These are phyloP conservation scores for Takifugu bimaculatus DNA, from an alignment of 2,113 vertebrate genomes.

Conservation along the genomic window DNA sequence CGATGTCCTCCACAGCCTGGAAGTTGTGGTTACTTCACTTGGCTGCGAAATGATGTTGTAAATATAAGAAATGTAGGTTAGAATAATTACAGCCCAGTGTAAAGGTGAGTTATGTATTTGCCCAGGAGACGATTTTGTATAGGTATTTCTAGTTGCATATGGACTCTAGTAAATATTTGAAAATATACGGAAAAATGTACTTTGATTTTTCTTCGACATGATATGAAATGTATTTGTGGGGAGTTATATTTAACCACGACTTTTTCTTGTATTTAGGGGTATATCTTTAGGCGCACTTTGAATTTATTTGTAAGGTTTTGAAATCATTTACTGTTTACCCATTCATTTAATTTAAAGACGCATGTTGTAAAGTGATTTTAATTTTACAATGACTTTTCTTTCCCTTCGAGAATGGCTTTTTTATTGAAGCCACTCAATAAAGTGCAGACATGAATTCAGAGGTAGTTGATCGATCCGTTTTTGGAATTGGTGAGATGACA, in stretches of 20 bases:
- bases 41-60: slow-evolving; percentile 76
- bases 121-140: slow-evolving; percentile 97
- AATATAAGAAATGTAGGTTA: slow-evolving; percentile 86
- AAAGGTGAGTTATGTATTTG: slow-evolving; percentile 88
- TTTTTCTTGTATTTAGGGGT: slow-evolving; percentile 84
- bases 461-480: slow-evolving; percentile 63
- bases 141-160: slow-evolving; percentile 99
- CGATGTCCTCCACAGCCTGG: slow-evolving; percentile 49
- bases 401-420: slow-evolving; percentile 78
- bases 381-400: slow-evolving; percentile 78
- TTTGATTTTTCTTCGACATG: slow-evolving; percentile 83
- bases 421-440: slow-evolving; percentile 76
- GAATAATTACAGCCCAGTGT: slow-evolving; percentile 82
- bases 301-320: slow-evolving; percentile 87
- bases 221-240: slow-evolving; percentile 83
- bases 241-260: slow-evolving; percentile 86
- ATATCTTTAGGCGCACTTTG: slow-evolving; percentile 86
- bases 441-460: slow-evolving; percentile 73
- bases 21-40: slow-evolving; percentile 50
- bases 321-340: slow-evolving; percentile 93
- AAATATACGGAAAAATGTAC: slow-evolving; percentile 92
- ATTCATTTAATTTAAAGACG: slow-evolving; percentile 94
- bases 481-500: slow-evolving; percentile 51
- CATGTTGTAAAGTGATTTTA: slow-evolving; percentile 97
- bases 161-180: slow-evolving; percentile 97